phyloP scores from a whole-genome alignment of 2,888 invertebrate species.

The Gryllus longicercus region DNA sequence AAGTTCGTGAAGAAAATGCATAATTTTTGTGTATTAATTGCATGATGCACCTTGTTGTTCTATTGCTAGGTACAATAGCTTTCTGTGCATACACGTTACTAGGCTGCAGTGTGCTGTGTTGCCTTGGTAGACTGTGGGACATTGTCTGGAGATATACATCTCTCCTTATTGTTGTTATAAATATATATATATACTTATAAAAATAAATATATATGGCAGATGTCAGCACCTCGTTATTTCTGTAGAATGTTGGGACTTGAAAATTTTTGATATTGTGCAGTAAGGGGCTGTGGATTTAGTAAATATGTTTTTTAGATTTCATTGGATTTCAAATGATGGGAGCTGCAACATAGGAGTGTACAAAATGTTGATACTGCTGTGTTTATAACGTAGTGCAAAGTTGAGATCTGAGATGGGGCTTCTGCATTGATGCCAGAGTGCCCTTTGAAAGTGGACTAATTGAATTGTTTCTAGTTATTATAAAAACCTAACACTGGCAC shows the following conservation, averaged over 20 bases:
- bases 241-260: neutral
- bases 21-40: neutral
- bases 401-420: too few species aligned
- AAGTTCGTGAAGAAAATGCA: neutral
- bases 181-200: neutral
- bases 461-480: too few species aligned
- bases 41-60: neutral
- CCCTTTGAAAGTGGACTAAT: too few species aligned
- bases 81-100: neutral
- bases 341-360: too few species aligned
- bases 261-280: too few species aligned
- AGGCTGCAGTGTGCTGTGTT: constrained; percentile 17
- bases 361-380: too few species aligned
- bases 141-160: neutral
- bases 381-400: too few species aligned
- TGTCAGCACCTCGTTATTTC: neutral
- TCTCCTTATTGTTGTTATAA: too few species aligned
- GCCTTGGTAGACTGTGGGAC: constrained; percentile 3
- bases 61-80: neutral
- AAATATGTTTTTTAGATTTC: too few species aligned
- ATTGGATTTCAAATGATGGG: too few species aligned
- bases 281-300: too few species aligned
- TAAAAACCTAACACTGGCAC: neutral
- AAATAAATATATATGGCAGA: neutral
- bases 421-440: too few species aligned